A percentile compares a stretch with the other conserved stretches of the same genome.
Conservation (phyloP, 2,113 vertebrate genomes). For the Vulpes lagopus region DNA sequence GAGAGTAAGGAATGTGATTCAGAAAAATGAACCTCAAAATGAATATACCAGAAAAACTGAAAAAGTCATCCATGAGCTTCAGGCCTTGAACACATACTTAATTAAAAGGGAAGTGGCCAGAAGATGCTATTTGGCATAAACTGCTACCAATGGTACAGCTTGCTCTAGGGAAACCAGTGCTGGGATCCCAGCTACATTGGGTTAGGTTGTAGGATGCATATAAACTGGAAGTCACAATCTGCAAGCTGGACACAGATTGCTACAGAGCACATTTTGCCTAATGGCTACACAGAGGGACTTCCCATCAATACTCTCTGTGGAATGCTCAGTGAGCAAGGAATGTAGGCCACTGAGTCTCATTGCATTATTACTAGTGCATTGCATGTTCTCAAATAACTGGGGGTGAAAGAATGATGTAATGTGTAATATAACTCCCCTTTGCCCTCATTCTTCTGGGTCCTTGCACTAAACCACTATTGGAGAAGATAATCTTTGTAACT, state of each 20-base stretch:
- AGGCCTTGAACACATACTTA: neutral
- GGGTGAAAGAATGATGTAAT: neutral
- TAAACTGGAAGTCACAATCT: neutral
- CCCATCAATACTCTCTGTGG: neutral
- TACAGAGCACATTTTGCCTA: neutral
- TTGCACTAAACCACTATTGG: neutral
- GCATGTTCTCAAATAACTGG: neutral
- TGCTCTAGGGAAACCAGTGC: neutral
- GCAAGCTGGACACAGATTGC: neutral
- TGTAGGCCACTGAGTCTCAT: neutral
- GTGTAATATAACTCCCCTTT: neutral
- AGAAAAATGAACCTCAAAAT: neutral
- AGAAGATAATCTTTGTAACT: neutral
- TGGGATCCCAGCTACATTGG: neutral
- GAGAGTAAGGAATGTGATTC: neutral
- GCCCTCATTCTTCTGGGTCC: neutral
- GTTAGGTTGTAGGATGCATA: neutral
- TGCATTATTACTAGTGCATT: neutral
- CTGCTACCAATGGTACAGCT: neutral
- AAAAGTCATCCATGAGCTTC: neutral
- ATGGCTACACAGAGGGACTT: neutral
- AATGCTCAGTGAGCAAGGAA: neutral
- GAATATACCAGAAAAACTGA: neutral
- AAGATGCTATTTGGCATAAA: neutral
- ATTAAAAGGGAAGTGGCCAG: neutral